Evolutionary conservation across 2,113 vertebrate genomes (phyloP).

Genomic region (Australoheros scitulus): DNA sequence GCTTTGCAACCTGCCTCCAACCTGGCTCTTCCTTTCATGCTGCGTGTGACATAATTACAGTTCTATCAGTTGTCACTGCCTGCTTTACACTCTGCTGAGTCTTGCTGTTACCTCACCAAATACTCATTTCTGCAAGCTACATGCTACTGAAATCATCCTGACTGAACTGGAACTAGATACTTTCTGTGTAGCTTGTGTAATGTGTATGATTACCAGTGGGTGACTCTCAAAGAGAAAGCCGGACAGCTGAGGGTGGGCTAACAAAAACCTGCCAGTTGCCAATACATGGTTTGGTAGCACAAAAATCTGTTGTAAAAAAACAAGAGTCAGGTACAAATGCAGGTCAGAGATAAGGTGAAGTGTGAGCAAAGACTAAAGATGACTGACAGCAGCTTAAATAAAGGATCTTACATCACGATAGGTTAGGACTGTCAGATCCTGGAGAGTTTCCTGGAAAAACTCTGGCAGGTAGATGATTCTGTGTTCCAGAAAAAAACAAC

Average conservation of each 20-base stretch:
- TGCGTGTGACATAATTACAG: too few species aligned
- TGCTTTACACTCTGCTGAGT: too few species aligned
- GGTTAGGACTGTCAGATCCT: not conserved
- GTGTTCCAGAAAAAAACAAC: not conserved
- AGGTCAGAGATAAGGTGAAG: not conserved
- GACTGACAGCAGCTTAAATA: not conserved
- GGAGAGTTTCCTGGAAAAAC: conserved; percentile 1
- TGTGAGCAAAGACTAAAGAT: not conserved
- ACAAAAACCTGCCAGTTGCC: not conserved
- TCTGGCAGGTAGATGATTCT: not conserved
- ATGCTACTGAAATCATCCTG: not conserved
- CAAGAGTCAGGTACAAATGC: not conserved
- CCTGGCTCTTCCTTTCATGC: too few species aligned
- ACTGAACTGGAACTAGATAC: not conserved
- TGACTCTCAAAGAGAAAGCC: too few species aligned
- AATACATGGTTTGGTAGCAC: not conserved
- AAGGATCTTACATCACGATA: not conserved
- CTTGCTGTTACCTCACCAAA: not conserved
- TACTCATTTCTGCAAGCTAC: not conserved
- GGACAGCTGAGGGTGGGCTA: not conserved
- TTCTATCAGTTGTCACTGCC: too few species aligned
- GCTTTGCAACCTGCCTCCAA: too few species aligned
- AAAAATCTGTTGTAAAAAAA: not conserved
- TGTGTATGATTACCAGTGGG: not conserved
- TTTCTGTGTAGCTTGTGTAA: not conserved